phyloP scores from a whole-genome alignment of 2,888 invertebrate species.

The Scaptomyza tumidula region DNA sequence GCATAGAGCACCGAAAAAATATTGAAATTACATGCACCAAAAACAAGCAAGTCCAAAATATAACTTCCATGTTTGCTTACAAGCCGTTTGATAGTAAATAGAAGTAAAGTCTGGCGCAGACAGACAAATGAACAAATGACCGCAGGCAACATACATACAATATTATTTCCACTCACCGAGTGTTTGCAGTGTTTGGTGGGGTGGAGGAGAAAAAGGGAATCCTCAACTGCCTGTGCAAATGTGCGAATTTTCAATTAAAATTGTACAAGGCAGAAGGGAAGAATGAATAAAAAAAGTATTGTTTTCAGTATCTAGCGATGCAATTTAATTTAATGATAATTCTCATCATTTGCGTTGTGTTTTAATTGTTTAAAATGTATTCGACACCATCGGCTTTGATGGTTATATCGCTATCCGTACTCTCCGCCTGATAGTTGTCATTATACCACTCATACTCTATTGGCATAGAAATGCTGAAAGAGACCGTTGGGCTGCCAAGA shows the following conservation, averaged over 20 bases:
- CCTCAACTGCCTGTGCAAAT: conserved; percentile 75
- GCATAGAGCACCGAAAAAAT: conserved; percentile 26
- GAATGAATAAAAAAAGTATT: background rate
- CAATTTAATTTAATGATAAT: conserved; percentile 43
- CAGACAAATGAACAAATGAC: conserved; percentile 58
- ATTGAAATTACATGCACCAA: conserved; percentile 44
- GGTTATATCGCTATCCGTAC: conserved; percentile 64
- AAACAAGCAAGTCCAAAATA: conserved; percentile 30
- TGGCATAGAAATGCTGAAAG: conserved; percentile 51
- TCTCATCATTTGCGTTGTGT: background rate
- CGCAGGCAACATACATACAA: conserved; percentile 40
- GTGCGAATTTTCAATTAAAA: conserved; percentile 81
- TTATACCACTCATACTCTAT: conserved; percentile 59
- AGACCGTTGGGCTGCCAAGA: conserved; percentile 6
- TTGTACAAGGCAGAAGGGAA: conserved; percentile 44
- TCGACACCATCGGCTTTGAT: conserved; percentile 58
- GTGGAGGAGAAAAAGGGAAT: conserved; percentile 24
- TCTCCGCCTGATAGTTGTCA: conserved; percentile 23
- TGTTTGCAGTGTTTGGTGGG: background rate
- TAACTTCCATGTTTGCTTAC: conserved; percentile 19
- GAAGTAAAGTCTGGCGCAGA: conserved; percentile 31
- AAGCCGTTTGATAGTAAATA: conserved; percentile 1
- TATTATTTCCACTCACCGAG: conserved; percentile 30
- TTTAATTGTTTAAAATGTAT: conserved; percentile 29
- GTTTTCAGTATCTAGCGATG: conserved; percentile 6